A percentile compares a stretch with the other conserved stretches of the same genome.
Evolutionary conservation across 1,140 invertebrate genomes (phyloP).

Genomic region (Brachionus asplanchnoidis): DNA sequence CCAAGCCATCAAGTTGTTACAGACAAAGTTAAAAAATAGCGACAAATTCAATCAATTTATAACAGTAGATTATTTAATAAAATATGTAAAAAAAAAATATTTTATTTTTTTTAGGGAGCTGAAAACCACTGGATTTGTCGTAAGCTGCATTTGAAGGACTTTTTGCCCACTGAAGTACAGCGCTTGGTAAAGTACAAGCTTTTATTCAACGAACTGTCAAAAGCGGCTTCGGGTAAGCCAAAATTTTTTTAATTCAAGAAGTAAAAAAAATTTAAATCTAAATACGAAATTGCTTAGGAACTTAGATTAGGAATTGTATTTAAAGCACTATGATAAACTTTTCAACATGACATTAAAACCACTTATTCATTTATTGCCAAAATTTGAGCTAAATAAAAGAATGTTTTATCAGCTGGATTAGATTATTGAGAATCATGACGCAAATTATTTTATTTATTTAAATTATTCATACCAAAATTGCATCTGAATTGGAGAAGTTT

Average conservation of each 20-base stretch:
- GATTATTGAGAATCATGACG: neutral
- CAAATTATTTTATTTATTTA: neutral
- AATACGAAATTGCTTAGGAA: neutral
- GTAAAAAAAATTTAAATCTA: neutral
- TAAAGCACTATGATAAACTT: neutral
- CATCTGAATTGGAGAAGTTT: no score
- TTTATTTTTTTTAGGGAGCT: neutral
- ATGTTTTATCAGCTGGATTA: neutral
- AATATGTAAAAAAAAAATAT: neutral
- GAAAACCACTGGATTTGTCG: constrained; percentile 38
- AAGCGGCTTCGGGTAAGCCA: constrained; percentile 4
- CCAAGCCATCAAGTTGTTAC: constrained; percentile 25
- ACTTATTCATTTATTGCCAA: neutral
- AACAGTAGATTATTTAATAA: neutral
- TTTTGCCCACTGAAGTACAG: constrained; percentile 29
- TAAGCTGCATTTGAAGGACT: constrained; percentile 39
- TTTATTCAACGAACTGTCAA: constrained; percentile 36
- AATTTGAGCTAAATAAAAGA: neutral
- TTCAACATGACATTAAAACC: neutral
- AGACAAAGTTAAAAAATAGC: constrained; percentile 34
- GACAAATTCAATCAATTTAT: constrained; percentile 40
- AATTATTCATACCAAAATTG: no score
- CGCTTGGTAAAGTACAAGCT: constrained; percentile 33
- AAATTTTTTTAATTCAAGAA: neutral
- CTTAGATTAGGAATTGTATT: neutral